Evolutionary conservation across 2,113 vertebrate genomes (phyloP).

Genomic region (Pangasianodon gigas): DNA sequence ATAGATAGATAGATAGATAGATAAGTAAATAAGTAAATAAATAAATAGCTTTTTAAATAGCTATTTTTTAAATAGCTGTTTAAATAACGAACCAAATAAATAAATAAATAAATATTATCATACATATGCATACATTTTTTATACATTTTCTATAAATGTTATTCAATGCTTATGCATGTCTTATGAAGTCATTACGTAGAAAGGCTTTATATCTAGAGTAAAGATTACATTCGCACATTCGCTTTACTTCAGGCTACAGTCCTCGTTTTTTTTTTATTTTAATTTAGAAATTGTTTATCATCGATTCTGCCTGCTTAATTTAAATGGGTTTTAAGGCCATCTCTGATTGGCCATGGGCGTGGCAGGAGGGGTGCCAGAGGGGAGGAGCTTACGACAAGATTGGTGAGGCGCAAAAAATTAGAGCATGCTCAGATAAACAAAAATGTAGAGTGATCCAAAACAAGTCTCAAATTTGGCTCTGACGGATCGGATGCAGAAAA

Average conservation of each 20-base stretch:
- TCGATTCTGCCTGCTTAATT: not conserved
- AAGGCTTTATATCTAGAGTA: not conserved
- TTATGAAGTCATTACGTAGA: not conserved
- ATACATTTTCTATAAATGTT: not conserved
- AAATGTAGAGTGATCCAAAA: constrained; percentile 60
- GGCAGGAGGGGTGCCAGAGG: constrained; percentile 70
- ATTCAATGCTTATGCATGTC: constrained; percentile 19
- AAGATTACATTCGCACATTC: not conserved
- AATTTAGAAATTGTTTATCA: not conserved
- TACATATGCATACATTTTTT: not conserved
- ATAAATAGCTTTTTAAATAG: too few relatives aligned
- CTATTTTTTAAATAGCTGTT: too few relatives aligned
- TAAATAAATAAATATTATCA: not conserved
- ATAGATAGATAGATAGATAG: too few relatives aligned
- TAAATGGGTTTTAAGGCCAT: constrained; percentile 1
- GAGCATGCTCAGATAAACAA: constrained; percentile 86
- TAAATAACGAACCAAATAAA: too few relatives aligned
- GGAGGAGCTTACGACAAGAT: constrained; percentile 85
- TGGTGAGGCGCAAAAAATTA: constrained; percentile 92
- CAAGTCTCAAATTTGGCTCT: constrained; percentile 43
- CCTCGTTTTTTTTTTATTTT: not conserved
- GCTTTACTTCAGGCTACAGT: not conserved
- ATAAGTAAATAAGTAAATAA: too few relatives aligned
- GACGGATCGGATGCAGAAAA: constrained; percentile 40
- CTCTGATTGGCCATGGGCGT: not conserved